Percentiles rank a stretch among this genome's conserved stretches.
phyloP scores from a whole-genome alignment of 2,797 vertebrate genomes.

The Chloroceryle amazona region DNA sequence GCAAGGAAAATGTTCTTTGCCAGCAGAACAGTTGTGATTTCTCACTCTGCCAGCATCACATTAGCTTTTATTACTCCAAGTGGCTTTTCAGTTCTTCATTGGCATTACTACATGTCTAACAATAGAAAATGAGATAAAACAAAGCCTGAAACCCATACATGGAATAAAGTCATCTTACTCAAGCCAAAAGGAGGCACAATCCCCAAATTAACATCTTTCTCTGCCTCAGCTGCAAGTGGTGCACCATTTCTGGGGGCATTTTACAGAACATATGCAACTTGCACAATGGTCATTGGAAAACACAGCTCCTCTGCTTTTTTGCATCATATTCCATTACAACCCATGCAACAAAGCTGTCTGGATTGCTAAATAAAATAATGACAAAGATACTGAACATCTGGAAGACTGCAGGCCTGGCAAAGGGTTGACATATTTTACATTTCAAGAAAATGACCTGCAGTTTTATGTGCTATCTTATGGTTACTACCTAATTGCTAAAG shows the following conservation, averaged over 20 bases:
- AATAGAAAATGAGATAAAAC: constrained; percentile 1
- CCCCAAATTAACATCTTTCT: neutral
- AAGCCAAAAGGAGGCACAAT: neutral
- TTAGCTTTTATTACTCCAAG: constrained; percentile 10
- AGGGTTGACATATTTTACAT: neutral
- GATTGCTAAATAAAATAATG: neutral
- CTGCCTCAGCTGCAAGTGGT: neutral
- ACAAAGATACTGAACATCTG: neutral
- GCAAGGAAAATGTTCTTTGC: neutral
- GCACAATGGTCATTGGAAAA: neutral
- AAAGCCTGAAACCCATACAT: neutral
- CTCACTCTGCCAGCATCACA: constrained; percentile 13
- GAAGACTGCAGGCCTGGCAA: neutral
- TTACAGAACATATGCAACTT: neutral
- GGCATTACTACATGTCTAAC: neutral
- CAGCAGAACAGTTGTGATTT: constrained; percentile 44
- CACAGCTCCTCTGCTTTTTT: neutral
- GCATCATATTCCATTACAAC: neutral
- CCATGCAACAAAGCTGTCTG: neutral
- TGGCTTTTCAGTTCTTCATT: neutral
- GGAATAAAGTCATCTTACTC: neutral
- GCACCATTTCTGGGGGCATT: neutral
- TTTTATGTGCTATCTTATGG: neutral
- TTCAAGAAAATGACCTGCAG: neutral
- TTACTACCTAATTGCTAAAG: neutral